Base-by-base conservation (phyloP, 2,113 vertebrate genomes). In the Ictidomys tridecemlineatus region DNA sequence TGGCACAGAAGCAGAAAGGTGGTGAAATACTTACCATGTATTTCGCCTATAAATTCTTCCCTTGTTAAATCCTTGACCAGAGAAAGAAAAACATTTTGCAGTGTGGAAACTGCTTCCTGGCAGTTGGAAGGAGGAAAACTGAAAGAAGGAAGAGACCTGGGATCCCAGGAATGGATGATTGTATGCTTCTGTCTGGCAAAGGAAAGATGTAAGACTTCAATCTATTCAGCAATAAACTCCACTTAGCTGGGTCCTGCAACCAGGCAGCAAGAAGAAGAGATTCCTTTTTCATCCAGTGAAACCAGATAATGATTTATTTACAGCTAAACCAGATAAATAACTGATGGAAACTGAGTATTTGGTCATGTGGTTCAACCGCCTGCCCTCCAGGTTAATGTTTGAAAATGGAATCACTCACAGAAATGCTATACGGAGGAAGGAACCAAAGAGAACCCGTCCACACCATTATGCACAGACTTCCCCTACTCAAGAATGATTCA, bases 21-120 rank as follows among this genome's bases (percentile, higher is more conserved):
- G 2, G 2, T 18, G 80, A 69, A n/a, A 28, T 5, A 10, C 10
- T n/a, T 14, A 2, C 6, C 22, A 4, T 0, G 0, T 4, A 22
- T 20, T 79, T 37, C 32, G 5, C 61, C 69, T 69, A 7, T 11
- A 69, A 13, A 45, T 53, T 76, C 32, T 61, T 73, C 73, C 24
- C 61, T 37, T 22, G 24, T 85, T 6, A 51, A 53, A 53, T 4
- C 34, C 24, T 1, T 24, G 58, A n/a, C 3, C 17, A 58, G 13
- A 70, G 72, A 94, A 65, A 48, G 7, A n/a, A 58, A 58, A 92
- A 32, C 5, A 8, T 61, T 63, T 37, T 24, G 0, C 56, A 82
- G 10, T 17, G 10, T 13, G 3, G 26, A 74, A 88, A 77, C 5
- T 24, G 37, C 6, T 56, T 73, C 74, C 69, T 82, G 20, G 8